Percentiles rank a stretch among this genome's conserved stretches.
Evolutionary conservation across 1,140 invertebrate genomes (phyloP).

Genomic region (Plutomurus gul): DNA sequence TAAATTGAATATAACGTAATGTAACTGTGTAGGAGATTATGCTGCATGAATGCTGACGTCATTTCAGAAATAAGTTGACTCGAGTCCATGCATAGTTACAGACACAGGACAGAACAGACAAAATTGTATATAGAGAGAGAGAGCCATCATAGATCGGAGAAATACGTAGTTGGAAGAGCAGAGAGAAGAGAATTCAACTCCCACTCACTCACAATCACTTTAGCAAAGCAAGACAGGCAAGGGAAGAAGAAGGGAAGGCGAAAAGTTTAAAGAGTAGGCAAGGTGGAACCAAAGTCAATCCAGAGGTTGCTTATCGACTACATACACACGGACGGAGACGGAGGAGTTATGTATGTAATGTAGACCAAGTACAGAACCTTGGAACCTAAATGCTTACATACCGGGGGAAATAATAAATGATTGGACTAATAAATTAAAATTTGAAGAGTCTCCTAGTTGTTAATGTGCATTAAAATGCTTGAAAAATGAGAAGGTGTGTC

Average conservation of each 20-base stretch:
- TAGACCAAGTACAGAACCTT: not conserved
- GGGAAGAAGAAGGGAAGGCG: no score
- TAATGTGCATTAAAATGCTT: slow-evolving; percentile 25
- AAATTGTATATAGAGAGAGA: not conserved
- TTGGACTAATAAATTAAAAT: slow-evolving; percentile 28
- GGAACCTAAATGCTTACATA: no score
- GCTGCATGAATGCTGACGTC: slow-evolving; percentile 8
- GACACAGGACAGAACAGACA: not conserved
- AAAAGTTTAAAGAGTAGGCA: slow-evolving; percentile 23
- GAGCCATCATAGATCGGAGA: no score
- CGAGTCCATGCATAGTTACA: not conserved
- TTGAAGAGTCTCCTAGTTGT: slow-evolving; percentile 20
- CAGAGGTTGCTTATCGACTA: not conserved
- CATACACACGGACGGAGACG: not conserved
- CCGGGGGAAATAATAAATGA: not conserved
- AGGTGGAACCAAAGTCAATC: slow-evolving; percentile 19
- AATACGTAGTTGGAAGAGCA: not conserved
- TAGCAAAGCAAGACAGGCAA: slow-evolving; percentile 16
- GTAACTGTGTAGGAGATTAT: slow-evolving; percentile 29
- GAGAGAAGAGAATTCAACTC: not conserved
- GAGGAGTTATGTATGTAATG: not conserved
- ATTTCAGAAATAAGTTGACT: not conserved
- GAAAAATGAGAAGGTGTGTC: slow-evolving; percentile 28
- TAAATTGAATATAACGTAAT: slow-evolving; percentile 25
- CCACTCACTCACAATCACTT: no score